Percentiles rank a stretch among this genome's conserved stretches.
Conservation (phyloP, 2,888 invertebrate species). For the Ceramica pisi region DNA sequence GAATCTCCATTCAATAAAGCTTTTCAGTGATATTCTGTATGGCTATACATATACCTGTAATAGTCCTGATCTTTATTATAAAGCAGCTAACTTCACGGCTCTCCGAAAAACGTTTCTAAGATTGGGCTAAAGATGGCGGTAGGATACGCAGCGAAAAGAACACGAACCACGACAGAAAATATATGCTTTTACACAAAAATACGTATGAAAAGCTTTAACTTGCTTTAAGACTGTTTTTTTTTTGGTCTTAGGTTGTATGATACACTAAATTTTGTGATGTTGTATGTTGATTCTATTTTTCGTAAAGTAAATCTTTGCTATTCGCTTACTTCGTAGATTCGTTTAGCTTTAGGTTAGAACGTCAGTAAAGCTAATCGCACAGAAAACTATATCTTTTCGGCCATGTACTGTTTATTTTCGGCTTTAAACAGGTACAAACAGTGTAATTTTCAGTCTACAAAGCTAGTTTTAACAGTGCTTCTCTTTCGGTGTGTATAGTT, state of each 20-base stretch:
- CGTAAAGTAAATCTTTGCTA: neutral
- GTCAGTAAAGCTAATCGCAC: neutral
- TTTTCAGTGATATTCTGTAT: slow-evolving; percentile 4
- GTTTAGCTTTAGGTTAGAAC: slow-evolving; percentile 1
- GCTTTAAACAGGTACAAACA: neutral
- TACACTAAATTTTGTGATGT: neutral
- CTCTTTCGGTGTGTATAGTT: neutral
- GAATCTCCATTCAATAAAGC: slow-evolving; percentile 2
- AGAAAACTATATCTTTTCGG: neutral
- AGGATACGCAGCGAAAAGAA: slow-evolving; percentile 42
- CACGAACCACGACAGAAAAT: slow-evolving; percentile 26
- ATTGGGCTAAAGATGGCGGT: slow-evolving; percentile 64
- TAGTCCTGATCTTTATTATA: slow-evolving; percentile 45
- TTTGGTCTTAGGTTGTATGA: neutral
- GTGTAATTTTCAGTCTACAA: neutral
- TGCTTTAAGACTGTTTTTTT: neutral
- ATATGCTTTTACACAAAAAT: slow-evolving; percentile 20
- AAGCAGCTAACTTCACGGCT: slow-evolving; percentile 56
- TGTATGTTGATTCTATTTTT: neutral
- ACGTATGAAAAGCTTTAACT: neutral
- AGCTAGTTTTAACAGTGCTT: neutral
- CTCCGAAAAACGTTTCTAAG: slow-evolving; percentile 58
- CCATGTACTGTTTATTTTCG: neutral
- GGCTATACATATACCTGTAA: slow-evolving; percentile 34
- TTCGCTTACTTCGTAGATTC: neutral